Conservation (phyloP, 53 echinoderm and acorn worm species). For the Hippasteria phrygiana region DNA sequence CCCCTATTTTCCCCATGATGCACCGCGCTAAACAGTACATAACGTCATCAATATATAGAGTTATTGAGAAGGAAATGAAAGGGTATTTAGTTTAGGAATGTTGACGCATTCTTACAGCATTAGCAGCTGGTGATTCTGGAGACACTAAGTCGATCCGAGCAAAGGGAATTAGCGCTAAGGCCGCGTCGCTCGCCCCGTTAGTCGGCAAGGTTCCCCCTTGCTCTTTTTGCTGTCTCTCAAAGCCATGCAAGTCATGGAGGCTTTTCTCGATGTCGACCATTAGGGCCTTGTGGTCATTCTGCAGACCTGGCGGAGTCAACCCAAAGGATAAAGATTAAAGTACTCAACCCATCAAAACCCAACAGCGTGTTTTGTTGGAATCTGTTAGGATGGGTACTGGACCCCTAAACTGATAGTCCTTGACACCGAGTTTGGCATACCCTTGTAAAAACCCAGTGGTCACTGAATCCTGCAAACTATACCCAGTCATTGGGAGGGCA, state of each 20-base stretch:
- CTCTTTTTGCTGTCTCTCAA: constrained; percentile 70
- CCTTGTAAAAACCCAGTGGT: too few species aligned
- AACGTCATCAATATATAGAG: too few species aligned
- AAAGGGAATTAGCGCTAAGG: constrained; percentile 63
- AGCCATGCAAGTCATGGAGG: constrained; percentile 77
- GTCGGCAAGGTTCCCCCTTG: constrained; percentile 64
- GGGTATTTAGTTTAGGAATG: background rate
- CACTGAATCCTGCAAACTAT: too few species aligned
- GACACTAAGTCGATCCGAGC: constrained; percentile 85
- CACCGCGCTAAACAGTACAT: too few species aligned
- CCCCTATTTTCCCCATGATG: too few species aligned
- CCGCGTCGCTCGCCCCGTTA: constrained; percentile 58
- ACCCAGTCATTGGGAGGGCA: too few species aligned
- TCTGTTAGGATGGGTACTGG: too few species aligned
- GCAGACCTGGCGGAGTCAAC: constrained; percentile 77
- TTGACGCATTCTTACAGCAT: constrained; percentile 70
- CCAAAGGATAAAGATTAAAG: background rate
- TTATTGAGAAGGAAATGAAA: too few species aligned
- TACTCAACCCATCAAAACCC: too few species aligned
- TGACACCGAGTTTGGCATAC: too few species aligned
- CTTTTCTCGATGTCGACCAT: constrained; percentile 81
- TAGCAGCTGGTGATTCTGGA: constrained; percentile 80
- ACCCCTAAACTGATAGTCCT: too few species aligned
- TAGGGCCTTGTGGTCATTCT: constrained; percentile 91
- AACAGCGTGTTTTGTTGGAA: too few species aligned